Conservation (phyloP, 2,113 vertebrate genomes). For the Tapirus terrestris region DNA sequence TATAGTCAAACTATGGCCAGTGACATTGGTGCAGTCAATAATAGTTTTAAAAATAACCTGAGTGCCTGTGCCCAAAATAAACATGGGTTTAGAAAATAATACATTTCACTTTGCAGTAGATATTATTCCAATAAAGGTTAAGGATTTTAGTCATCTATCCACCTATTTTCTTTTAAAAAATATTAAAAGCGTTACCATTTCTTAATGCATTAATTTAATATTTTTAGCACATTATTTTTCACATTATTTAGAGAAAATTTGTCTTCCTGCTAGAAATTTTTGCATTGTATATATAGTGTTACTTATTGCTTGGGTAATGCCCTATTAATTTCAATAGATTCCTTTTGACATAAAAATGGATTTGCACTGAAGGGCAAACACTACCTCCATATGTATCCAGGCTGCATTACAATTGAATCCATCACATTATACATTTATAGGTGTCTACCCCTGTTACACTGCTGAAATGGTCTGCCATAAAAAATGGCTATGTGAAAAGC, state of each 20-base stretch:
- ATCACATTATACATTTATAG: constrained; percentile 86
- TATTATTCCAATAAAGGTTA: background rate
- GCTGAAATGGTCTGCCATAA: constrained; percentile 83
- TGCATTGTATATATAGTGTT: constrained; percentile 66
- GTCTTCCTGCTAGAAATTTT: constrained; percentile 53
- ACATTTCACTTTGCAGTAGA: constrained; percentile 18
- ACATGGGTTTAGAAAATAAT: background rate
- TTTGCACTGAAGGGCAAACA: constrained; percentile 86
- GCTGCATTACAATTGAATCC: constrained; percentile 84
- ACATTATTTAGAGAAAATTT: constrained; percentile 59
- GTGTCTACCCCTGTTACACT: constrained; percentile 82
- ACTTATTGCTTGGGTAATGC: constrained; percentile 79
- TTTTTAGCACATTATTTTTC: constrained; percentile 57
- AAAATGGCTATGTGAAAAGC: constrained; percentile 83
- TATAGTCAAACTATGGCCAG: background rate
- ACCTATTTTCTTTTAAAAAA: constrained; percentile 39
- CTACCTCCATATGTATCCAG: constrained; percentile 83
- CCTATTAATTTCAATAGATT: constrained; percentile 84
- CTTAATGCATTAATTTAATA: constrained; percentile 41
- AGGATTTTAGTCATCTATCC: background rate
- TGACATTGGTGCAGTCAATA: background rate
- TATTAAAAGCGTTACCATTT: constrained; percentile 39
- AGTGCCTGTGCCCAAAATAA: background rate
- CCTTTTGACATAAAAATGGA: constrained; percentile 85
- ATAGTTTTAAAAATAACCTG: background rate